Conservation (phyloP, 1,140 invertebrate genomes). For the Drosophila sucinea region DNA sequence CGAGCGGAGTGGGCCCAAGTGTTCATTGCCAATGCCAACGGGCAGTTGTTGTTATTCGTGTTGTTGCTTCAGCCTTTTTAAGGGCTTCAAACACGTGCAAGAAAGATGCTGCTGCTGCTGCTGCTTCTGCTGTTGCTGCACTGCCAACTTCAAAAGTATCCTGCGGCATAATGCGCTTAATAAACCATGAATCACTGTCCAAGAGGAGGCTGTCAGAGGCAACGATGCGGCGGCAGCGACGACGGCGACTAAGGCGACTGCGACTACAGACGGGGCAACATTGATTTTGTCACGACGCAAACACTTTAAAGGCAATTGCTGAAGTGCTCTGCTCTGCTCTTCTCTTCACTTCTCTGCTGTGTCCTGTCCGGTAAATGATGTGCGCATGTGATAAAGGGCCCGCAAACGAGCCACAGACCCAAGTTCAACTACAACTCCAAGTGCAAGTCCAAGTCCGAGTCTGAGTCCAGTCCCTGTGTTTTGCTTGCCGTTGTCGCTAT, state of each 20-base stretch:
- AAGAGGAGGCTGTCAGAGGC: conserved; percentile 69
- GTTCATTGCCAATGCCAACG: conserved; percentile 66
- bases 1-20: conserved; percentile 37
- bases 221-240: conserved; percentile 12
- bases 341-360: neutral
- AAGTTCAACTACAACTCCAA: conserved; percentile 16
- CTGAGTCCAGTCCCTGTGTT: conserved; percentile 39
- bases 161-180: conserved; percentile 83
- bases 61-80: conserved; percentile 42
- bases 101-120: conserved; percentile 29
- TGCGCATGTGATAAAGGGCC: conserved; percentile 81
- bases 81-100: conserved; percentile 56
- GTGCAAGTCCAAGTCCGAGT: conserved; percentile 18
- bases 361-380: conserved; percentile 73
- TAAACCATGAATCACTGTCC: conserved; percentile 83
- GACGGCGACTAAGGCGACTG: conserved; percentile 28
- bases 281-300: conserved; percentile 83
- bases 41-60: conserved; percentile 37
- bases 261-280: conserved; percentile 62
- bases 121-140: conserved; percentile 20
- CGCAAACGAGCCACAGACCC: conserved; percentile 50
- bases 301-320: conserved; percentile 81
- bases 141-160: conserved; percentile 73
- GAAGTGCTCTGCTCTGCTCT: conserved; percentile 55
- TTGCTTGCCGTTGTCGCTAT: conserved; percentile 44